Evolutionary conservation across 2,113 vertebrate genomes (phyloP).

Genomic region (rat (Rattus norvegicus)): GRCr8 NC_086033.1:25254501-25255000

Average conservation of each 20-base stretch:
- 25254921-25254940: neutral
- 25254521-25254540: neutral
- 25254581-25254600: neutral
- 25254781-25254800: neutral
- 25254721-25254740: neutral
- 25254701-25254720: neutral
- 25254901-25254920: neutral
- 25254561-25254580: neutral
- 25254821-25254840: neutral
- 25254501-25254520: neutral
- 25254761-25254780: neutral
- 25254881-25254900: neutral
- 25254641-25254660: neutral
- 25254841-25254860: neutral
- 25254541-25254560: neutral
- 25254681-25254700: neutral
- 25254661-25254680: neutral
- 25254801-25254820: neutral
- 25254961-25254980: neutral
- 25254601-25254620: neutral
- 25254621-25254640: neutral
- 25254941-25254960: neutral
- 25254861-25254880: neutral
- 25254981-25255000: neutral
- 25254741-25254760: neutral